phyloP scores from a whole-genome alignment of 2,113 vertebrate species.

The Ivindomyrus marchei region DNA sequence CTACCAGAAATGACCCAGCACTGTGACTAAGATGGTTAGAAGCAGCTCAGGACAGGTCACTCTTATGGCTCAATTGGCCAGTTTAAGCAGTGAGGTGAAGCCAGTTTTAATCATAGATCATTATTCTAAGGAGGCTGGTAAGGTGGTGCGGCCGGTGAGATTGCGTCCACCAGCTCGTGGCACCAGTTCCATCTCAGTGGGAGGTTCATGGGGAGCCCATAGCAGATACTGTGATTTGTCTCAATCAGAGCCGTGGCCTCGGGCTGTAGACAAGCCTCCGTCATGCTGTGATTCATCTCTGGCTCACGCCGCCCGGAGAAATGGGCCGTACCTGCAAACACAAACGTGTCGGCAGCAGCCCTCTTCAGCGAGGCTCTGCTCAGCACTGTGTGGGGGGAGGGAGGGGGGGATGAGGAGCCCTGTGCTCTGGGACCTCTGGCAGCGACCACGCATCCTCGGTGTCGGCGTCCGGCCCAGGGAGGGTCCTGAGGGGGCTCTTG shows the following conservation, averaged over 20 bases:
- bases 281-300: conserved; percentile 53
- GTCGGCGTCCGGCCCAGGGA: neutral
- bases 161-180: conserved; percentile 36
- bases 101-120: conserved; percentile 34
- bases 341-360: conserved; percentile 39
- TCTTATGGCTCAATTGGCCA: neutral
- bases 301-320: conserved; percentile 33
- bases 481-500: neutral
- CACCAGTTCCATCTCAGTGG: conserved; percentile 35
- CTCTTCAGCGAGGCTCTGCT: neutral
- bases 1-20: neutral
- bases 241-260: conserved; percentile 44
- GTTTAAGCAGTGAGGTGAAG: neutral
- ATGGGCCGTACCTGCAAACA: conserved; percentile 50
- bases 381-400: neutral
- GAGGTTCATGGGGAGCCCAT: conserved; percentile 37
- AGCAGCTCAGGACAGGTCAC: neutral
- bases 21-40: neutral
- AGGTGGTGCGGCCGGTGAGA: conserved; percentile 24
- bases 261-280: conserved; percentile 47
- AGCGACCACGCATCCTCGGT: neutral
- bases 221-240: conserved; percentile 48
- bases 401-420: neutral
- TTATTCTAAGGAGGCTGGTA: conserved; percentile 14
- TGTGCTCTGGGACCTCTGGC: neutral